Evolutionary conservation across 53 echinoderm and acorn worm species (phyloP), one percentile per base, ranked within the genome.

Genomic region (Holothuria leucospilota): DNA sequence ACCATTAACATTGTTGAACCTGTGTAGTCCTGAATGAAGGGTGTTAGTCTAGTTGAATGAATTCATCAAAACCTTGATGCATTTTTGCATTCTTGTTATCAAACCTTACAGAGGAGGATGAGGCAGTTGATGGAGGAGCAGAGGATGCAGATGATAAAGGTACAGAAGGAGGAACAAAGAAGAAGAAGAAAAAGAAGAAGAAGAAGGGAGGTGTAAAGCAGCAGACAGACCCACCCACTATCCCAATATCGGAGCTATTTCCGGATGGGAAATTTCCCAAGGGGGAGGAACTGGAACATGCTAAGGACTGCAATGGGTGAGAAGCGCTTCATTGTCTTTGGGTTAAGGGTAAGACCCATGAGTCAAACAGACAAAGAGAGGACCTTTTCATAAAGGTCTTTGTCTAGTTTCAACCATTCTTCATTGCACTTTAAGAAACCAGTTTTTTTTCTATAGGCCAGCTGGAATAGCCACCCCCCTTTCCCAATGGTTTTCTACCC

Each of bases 161-260:
- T 20, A 94, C 78, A 3, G 86, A 82, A 58, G 92, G 71, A 20
- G 86, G 52, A 6, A 52, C 42, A 58, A 92, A 92, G 80, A 93
- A 91, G 84, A 95, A 93, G 87, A 96, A 85, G 65, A 97, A 90
- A 69, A 91, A 91, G 86, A 97, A 95, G 81, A 97, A 95, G 93
- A 97, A 97, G 93, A 97, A 97, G 79, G 93, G 90, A 27, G 93
- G 90, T 11, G 79, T 85, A 26, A 93, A 84, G 67, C 87, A 94
- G 81, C 97, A 97, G 88, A 95, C 94, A 39, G 91, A 94, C 81
- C 97, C 97, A 58, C 97, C 97, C 24, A 97, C 94, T 18, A 86
- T 97, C 52, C 94, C 97, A 8, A 80, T 97, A 24, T 93, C 95
- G 52, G 91, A 97, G 26, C 82, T 97, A 27, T 95, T 93, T 66